A percentile compares a stretch with the other conserved stretches of the same genome.
These are phyloP conservation scores for Disparrhopalites patrizii DNA, from an alignment of 2,888 invertebrate genomes.

Conservation along the genomic window DNA sequence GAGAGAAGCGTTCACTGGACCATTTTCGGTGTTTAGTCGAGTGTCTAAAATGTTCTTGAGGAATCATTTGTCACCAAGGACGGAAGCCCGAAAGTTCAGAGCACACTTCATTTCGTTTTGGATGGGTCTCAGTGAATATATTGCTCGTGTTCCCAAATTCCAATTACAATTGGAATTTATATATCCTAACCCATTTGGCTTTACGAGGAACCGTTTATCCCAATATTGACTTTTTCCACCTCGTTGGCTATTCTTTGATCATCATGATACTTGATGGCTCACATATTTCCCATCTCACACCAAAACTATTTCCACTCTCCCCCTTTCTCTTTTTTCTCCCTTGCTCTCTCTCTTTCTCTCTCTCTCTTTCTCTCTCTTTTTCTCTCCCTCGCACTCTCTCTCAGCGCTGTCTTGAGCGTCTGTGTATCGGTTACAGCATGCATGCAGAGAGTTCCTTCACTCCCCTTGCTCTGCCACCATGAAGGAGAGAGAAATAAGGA, in stretches of 20 bases:
- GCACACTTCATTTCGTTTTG: constrained; percentile 38
- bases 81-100: constrained; percentile 12
- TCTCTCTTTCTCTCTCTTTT: constrained; percentile 9
- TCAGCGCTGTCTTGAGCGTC: neutral
- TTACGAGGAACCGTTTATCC: constrained; percentile 50
- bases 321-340: neutral
- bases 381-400: constrained; percentile 7
- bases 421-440: neutral
- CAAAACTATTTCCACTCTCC: constrained; percentile 13
- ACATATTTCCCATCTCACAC: constrained; percentile 14
- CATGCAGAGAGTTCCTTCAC: neutral
- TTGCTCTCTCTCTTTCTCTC: neutral
- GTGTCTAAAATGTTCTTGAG: constrained; percentile 48
- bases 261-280: constrained; percentile 26
- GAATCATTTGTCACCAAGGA: constrained; percentile 48
- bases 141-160: constrained; percentile 42
- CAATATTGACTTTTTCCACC: constrained; percentile 50
- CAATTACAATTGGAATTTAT: constrained; percentile 50
- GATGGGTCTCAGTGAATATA: constrained; percentile 32
- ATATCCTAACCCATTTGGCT: constrained; percentile 49
- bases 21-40: constrained; percentile 47
- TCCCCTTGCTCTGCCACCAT: neutral
- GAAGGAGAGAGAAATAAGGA: neutral
- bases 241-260: constrained; percentile 46
- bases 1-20: constrained; percentile 33